Conservation (phyloP, 2,113 vertebrate species). For the Callorhinus ursinus region DNA sequence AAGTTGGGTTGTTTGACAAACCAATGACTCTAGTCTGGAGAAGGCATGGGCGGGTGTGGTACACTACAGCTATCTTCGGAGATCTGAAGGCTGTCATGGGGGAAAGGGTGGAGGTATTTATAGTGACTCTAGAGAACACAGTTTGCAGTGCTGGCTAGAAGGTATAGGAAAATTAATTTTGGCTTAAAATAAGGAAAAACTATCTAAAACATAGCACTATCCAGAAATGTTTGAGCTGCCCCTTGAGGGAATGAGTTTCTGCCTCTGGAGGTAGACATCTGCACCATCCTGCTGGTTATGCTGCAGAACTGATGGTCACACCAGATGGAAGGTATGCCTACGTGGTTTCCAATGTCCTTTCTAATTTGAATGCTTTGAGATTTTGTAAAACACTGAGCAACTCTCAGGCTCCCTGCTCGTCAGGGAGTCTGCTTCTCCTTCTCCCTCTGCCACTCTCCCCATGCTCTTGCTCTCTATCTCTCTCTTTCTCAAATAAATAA, state of each 20-base stretch:
- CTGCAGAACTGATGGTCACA: not conserved
- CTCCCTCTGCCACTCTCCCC: no score
- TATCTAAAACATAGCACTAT: not conserved
- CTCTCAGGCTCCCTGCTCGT: not conserved
- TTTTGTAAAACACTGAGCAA: not conserved
- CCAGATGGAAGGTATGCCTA: rapidly evolving
- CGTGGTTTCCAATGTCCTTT: rapidly evolving
- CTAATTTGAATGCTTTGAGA: not conserved
- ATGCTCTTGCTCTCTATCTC: no score
- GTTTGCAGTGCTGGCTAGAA: not conserved
- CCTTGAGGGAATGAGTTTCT: not conserved
- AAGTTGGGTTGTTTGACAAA: slow-evolving; percentile 70
- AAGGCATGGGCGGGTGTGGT: not conserved
- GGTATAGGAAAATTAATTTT: not conserved
- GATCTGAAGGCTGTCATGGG: not conserved
- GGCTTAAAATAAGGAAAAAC: not conserved
- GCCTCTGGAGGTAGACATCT: not conserved
- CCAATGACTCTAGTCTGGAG: not conserved
- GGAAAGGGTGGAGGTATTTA: not conserved
- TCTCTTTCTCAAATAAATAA: no score
- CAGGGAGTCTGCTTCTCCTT: no score
- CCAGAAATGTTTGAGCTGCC: not conserved
- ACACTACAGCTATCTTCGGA: not conserved
- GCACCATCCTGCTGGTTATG: no score
- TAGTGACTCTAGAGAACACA: not conserved